Percentiles rank a stretch among this genome's conserved stretches.
Conservation (phyloP, 2,888 invertebrate genomes). For the Epistrophe eligans region DNA sequence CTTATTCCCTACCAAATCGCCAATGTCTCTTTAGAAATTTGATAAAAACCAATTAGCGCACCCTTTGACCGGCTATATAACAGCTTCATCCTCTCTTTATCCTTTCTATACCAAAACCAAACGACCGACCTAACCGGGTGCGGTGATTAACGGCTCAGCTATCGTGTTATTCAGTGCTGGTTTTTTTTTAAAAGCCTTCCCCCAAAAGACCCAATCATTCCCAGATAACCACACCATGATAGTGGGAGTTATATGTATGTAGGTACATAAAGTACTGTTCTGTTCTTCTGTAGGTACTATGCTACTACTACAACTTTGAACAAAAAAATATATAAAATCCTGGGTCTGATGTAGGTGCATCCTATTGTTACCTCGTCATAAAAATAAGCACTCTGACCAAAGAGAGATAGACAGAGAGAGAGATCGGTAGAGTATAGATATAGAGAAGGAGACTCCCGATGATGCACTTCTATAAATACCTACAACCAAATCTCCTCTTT, state of each 20-base stretch:
- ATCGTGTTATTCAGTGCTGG: conserved; percentile 39
- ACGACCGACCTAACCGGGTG: conserved; percentile 33
- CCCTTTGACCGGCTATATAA: conserved; percentile 39
- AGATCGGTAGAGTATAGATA: not conserved
- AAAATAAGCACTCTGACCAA: conserved; percentile 63
- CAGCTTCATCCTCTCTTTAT: conserved; percentile 24
- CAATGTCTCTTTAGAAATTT: conserved; percentile 46
- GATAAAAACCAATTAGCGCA: conserved; percentile 65
- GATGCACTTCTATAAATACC: conserved; percentile 44
- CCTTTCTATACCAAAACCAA: conserved; percentile 12
- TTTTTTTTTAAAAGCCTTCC: conserved; percentile 29
- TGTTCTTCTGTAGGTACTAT: conserved; percentile 1
- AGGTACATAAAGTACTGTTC: conserved; percentile 29
- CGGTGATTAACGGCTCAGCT: conserved; percentile 61
- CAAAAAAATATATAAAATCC: conserved; percentile 37
- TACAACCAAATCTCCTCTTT: conserved; percentile 34
- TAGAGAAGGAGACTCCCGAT: conserved; percentile 35
- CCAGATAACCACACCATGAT: conserved; percentile 48
- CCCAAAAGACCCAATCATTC: conserved; percentile 63
- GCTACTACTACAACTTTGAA: conserved; percentile 42
- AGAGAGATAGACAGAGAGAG: not conserved
- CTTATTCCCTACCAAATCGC: conserved; percentile 8
- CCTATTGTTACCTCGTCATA: conserved; percentile 70
- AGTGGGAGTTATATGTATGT: conserved; percentile 40
- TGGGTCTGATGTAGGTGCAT: conserved; percentile 54